A percentile compares a stretch with the other conserved stretches of the same genome.
These are phyloP conservation scores for Platichthys stellatus DNA, from an alignment of 2,113 vertebrate species.

Conservation along the genomic window DNA sequence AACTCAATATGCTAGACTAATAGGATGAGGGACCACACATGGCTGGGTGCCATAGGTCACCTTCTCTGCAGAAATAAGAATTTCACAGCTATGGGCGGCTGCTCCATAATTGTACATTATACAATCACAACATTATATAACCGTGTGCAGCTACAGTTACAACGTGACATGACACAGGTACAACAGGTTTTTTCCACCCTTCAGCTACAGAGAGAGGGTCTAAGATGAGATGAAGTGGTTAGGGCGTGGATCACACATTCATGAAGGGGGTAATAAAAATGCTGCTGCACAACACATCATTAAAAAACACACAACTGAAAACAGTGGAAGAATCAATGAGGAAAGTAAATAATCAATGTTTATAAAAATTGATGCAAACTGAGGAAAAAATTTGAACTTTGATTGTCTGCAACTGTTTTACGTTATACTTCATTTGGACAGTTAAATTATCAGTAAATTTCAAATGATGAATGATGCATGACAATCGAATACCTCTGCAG, in stretches of 20 bases:
- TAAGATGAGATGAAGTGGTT: too few relatives aligned
- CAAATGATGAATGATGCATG: neutral
- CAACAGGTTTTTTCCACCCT: slow-evolving; percentile 14
- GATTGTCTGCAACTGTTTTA: neutral
- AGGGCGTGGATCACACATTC: too few relatives aligned
- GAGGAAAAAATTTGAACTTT: too few relatives aligned
- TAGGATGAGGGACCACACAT: neutral
- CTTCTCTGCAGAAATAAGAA: neutral
- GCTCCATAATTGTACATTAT: too few relatives aligned
- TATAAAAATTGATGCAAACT: too few relatives aligned
- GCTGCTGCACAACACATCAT: too few relatives aligned
- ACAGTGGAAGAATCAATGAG: too few relatives aligned
- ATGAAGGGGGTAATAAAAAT: too few relatives aligned
- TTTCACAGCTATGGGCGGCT: neutral
- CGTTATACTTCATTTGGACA: neutral
- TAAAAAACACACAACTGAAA: too few relatives aligned
- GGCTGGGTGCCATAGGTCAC: neutral
- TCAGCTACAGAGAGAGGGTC: neutral
- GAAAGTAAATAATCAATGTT: too few relatives aligned
- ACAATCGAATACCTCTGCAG: neutral
- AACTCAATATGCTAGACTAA: neutral
- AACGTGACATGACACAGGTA: slow-evolving; percentile 4
- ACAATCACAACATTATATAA: neutral
- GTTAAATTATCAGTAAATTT: neutral
- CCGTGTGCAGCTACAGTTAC: neutral